These are phyloP conservation scores for Raphicerus campestris DNA, from an alignment of 2,113 vertebrate species.

Conservation along the genomic window DNA sequence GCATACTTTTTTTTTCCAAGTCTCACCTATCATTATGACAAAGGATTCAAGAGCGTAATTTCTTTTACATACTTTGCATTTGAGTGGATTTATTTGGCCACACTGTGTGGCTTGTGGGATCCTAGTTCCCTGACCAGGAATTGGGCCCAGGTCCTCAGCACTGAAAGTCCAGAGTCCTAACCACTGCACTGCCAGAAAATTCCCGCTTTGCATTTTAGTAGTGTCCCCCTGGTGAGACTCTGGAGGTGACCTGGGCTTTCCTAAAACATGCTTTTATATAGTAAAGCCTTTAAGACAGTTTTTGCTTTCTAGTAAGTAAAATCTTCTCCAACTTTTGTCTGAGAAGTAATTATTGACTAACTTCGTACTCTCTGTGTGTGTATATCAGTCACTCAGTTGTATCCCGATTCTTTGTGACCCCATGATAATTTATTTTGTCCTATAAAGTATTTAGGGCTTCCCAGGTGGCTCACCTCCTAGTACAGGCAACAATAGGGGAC, in stretches of 20 bases:
- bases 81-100: background rate
- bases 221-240: background rate
- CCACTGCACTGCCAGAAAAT: background rate
- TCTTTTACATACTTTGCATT: background rate
- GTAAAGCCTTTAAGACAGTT: conserved; percentile 1
- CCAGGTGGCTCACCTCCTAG: background rate
- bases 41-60: background rate
- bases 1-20: background rate
- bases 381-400: background rate
- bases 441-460: background rate
- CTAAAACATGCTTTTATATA: background rate
- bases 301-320: conserved; percentile 9
- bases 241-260: background rate
- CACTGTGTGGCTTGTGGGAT: background rate
- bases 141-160: background rate
- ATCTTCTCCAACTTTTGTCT: background rate
- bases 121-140: background rate
- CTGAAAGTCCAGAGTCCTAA: background rate
- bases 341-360: background rate
- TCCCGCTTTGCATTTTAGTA: background rate
- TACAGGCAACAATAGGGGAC: background rate
- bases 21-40: background rate
- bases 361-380: background rate
- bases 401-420: background rate
- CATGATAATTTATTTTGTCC: background rate